Base-by-base conservation (phyloP, 2,113 vertebrate species). In the Plecotus auritus region DNA sequence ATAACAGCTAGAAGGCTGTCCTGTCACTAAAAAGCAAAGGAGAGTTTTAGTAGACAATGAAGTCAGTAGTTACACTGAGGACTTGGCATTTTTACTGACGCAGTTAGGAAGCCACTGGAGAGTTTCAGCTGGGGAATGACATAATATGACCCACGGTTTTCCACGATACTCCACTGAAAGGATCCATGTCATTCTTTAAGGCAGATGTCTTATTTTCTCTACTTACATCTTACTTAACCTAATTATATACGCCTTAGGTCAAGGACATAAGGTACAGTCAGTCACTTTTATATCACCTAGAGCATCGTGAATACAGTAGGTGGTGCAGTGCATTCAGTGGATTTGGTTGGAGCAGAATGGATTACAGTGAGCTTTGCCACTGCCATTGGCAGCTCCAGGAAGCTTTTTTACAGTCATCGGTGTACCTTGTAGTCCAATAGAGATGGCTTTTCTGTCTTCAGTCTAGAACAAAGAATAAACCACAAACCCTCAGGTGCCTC, bases 401-500 rank as follows among this genome's bases (percentile, higher is more conserved):
- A 13, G 64, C 37, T 77, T 85, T 93, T 70, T 23, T 35, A 81
- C 7, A 56, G 30, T 47, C 14, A 9, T 87, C 90, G 42, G 32
- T 90, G 77, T 90, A 42, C 40, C 18, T 80, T 91, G 47, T 88
- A 61, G 4, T 40, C 47, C n/a, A 23, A 51, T 18, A 74, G 74
- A 95, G 91, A 78, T 6, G 18, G 40, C 26, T 67, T 73, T 70
- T 80, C 67, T 83, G 13, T 92, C 54, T 85, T 67, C 42, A 70
- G 10, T 78, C 69, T 82, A 85, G 88, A 93, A 90, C 72, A 9
- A 73, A 85, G 59, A 82, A 45, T 82, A 82, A 66, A 91, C 88
- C 49, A 67, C 66, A 90, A 54, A 42, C 40, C 2, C 4, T 89
- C 14, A 16, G 12, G 11, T 28, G 9, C 2, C 32, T 87, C 35